Evolutionary conservation across 1,140 invertebrate species (phyloP).

Genomic region (Anoplophora glabripennis): DNA sequence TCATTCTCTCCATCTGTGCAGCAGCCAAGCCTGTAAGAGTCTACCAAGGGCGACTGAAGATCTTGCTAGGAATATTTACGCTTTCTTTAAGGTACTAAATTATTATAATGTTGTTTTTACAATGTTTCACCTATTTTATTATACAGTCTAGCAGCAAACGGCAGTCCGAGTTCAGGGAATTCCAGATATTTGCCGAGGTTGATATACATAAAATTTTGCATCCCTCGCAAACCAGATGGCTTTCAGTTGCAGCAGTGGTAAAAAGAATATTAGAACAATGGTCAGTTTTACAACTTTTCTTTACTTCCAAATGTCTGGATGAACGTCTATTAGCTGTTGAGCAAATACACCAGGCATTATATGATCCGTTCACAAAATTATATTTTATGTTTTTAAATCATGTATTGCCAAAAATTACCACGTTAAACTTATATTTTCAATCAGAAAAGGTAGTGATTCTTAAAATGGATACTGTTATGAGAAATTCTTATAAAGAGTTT

Average conservation of each 20-base stretch:
- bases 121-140: too few species aligned
- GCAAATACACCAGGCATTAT: too few species aligned
- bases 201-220: not conserved
- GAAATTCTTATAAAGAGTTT: slow-evolving; percentile 2
- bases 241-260: slow-evolving; percentile 37
- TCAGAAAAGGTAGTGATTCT: slow-evolving; percentile 3
- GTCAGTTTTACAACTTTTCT: slow-evolving; percentile 8
- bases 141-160: not conserved
- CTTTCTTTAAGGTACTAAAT: too few species aligned
- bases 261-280: slow-evolving; percentile 34
- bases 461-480: not conserved
- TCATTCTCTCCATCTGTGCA: slow-evolving; percentile 43
- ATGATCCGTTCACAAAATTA: too few species aligned
- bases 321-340: slow-evolving; percentile 3
- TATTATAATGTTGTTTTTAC: too few species aligned
- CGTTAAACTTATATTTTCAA: not conserved
- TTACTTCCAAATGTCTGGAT: not conserved
- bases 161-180: not conserved
- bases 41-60: slow-evolving; percentile 42
- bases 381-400: too few species aligned
- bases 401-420: not conserved
- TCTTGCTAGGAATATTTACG: slow-evolving; percentile 36
- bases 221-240: slow-evolving; percentile 40
- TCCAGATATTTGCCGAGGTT: not conserved
- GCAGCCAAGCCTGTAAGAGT: too few species aligned